Evolutionary conservation across 64 coral and sea anemone genomes (phyloP), one percentile per base, ranked within the genome.

Genomic region (Stichodactyla mertensii): DNA sequence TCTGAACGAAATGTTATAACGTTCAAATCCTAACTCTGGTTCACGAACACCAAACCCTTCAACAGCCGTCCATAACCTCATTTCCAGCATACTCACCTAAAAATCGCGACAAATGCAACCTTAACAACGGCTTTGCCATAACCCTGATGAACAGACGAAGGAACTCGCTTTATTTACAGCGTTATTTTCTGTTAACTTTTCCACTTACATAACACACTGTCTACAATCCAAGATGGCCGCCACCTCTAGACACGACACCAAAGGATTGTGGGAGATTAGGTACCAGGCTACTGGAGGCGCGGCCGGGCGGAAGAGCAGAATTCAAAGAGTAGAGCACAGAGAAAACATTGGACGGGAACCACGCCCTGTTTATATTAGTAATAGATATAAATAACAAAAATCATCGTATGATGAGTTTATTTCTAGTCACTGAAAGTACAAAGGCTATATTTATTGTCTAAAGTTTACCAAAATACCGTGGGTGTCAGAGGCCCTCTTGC

Each of bases 121-220:
- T 91, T 7, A 80, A 27, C 14, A 91, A 87, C 45, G 77, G 78
- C 51, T 61, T 86, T 24, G 90, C 90, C 90, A 91, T 91, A 52
- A 16, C 45, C 51, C 10, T 52, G 83, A 55, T 81, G 13, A 53
- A 55, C 18, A 20, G 36, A 16, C 19, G 51, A 53, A 81, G 15
- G 4, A 81, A 53, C 51, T 81, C 14, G 36, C 78, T 51, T 53
- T 52, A 81, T 19, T 81, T 81, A 20, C 19, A 20, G 7, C 53
- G 27, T 51, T 79, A 51, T 45, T 45, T 16, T 15, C 51, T 20
- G 52, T 20, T 52, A 9, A 81, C 6, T 81, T 15, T 81, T 8
- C 16, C 31, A 81, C 78, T 81, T 81, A 81, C 78, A 81, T 81
- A 81, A 81, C 78, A 81, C 52, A 28, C 51, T 54, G 0, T 45